Percentiles rank a stretch among this genome's conserved stretches.
phyloP scores from a whole-genome alignment of 2,113 vertebrate species.

The Mugil cephalus region DNA sequence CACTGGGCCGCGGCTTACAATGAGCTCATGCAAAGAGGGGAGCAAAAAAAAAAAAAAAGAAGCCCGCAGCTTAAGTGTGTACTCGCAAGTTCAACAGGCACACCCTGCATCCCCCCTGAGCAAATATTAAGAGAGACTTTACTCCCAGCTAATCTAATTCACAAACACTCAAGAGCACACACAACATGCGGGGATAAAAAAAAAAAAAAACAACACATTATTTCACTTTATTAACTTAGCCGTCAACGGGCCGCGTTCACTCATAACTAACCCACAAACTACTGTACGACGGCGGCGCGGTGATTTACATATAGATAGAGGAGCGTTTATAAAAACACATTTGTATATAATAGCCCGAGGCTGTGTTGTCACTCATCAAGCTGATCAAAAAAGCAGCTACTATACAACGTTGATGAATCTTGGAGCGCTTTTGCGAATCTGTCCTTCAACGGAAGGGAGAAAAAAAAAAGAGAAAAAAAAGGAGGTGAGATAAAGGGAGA shows the following conservation, averaged over 20 bases:
- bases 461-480: constrained; percentile 47
- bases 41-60: constrained; percentile 46
- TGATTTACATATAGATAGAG: constrained; percentile 72
- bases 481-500: constrained; percentile 76
- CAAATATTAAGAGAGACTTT: constrained; percentile 74
- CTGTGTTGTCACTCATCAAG: constrained; percentile 78
- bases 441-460: constrained; percentile 71
- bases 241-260: constrained; percentile 42
- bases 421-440: constrained; percentile 61
- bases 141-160: constrained; percentile 70
- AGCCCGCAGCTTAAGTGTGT: constrained; percentile 59
- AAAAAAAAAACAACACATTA: constrained; percentile 43
- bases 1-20: constrained; percentile 69
- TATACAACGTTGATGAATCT: constrained; percentile 72
- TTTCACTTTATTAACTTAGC: constrained; percentile 49
- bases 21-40: constrained; percentile 70
- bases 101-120: constrained; percentile 57
- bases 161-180: constrained; percentile 54
- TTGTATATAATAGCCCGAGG: constrained; percentile 71
- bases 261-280: constrained; percentile 15
- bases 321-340: constrained; percentile 65
- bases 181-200: constrained; percentile 54
- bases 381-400: constrained; percentile 76
- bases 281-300: constrained; percentile 8
- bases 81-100: constrained; percentile 70